Conservation (phyloP, 2,888 invertebrate genomes). For the Chymomyza amoena region DNA sequence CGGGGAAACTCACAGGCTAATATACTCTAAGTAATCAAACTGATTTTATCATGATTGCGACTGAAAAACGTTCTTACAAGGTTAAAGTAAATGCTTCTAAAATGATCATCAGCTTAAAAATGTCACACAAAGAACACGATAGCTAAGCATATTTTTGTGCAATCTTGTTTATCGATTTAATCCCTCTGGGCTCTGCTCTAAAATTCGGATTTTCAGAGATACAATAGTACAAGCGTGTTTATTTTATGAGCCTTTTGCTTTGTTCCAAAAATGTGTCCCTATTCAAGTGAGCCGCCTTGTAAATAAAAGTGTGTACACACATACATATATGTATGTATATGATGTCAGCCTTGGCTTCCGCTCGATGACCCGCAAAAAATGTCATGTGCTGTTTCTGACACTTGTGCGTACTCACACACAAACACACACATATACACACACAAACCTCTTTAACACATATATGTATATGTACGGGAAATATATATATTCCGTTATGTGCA, state of each 20-base stretch:
- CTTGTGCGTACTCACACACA: conserved; percentile 48
- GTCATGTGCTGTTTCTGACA: conserved; percentile 59
- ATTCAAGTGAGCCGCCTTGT: conserved; percentile 4
- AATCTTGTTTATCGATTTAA: too few relatives aligned
- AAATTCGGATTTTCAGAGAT: not conserved
- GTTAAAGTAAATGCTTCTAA: too few relatives aligned
- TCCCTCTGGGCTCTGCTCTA: not conserved
- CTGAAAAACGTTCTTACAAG: too few relatives aligned
- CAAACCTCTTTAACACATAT: not conserved
- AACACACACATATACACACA: not conserved
- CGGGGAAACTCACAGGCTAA: too few relatives aligned
- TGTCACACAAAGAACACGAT: too few relatives aligned
- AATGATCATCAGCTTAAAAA: too few relatives aligned
- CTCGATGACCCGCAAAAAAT: conserved; percentile 31
- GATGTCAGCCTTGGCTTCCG: not conserved
- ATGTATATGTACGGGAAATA: not conserved
- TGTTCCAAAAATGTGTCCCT: not conserved
- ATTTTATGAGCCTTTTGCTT: not conserved
- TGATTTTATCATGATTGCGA: too few relatives aligned
- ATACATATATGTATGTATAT: conserved; percentile 7
- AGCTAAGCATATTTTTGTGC: too few relatives aligned
- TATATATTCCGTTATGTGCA: conserved; percentile 17
- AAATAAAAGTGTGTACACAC: not conserved
- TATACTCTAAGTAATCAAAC: too few relatives aligned
- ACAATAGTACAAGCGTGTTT: not conserved